Conservation (phyloP, 2,888 invertebrate genomes). For the Ophioninae sp. region DNA sequence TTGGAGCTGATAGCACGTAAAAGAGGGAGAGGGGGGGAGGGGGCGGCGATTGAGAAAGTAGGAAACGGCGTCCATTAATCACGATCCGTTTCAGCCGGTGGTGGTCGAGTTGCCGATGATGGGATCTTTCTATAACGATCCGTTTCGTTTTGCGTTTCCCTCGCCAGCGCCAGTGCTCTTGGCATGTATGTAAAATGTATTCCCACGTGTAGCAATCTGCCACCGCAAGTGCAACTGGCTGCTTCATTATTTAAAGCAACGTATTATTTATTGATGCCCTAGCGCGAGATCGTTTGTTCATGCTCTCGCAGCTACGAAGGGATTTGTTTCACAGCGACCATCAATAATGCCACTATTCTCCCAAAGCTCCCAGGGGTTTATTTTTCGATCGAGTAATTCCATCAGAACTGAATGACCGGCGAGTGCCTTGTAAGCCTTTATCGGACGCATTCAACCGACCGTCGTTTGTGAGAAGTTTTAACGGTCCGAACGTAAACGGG, state of each 20-base stretch:
- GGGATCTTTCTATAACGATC: conserved; percentile 58
- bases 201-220: background rate
- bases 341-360: background rate
- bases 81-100: conserved; percentile 59
- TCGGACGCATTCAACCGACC: background rate
- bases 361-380: background rate
- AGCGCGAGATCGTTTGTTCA: background rate
- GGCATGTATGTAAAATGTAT: conserved; percentile 1
- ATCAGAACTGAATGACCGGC: background rate
- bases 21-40: conserved; percentile 48
- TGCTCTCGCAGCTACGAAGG: background rate
- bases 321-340: background rate
- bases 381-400: background rate
- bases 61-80: conserved; percentile 66
- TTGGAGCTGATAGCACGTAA: conserved; percentile 59
- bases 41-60: conserved; percentile 8
- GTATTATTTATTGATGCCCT: conserved; percentile 13
- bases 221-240: background rate
- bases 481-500: background rate
- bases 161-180: background rate
- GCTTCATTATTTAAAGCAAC: conserved; percentile 2
- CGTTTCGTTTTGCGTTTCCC: conserved; percentile 31
- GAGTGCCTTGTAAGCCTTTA: background rate
- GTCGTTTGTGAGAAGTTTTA: background rate
- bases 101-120: conserved; percentile 56